Evolutionary conservation across 2,797 vertebrate genomes (phyloP).

Genomic region (Cirrhinus mrigala): DNA sequence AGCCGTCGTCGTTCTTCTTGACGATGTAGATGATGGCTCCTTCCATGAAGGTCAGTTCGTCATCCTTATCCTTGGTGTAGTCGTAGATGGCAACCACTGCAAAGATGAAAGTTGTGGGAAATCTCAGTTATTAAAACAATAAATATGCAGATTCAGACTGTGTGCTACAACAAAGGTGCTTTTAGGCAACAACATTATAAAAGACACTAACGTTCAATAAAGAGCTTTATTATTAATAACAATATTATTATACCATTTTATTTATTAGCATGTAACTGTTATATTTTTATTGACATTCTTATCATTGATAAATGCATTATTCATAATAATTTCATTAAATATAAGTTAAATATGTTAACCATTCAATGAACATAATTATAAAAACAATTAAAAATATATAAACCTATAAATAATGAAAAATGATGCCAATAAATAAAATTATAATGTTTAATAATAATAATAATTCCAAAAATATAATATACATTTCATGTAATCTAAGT

Average conservation of each 20-base stretch:
- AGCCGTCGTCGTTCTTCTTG: slow-evolving; percentile 99
- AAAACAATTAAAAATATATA: too few relatives aligned
- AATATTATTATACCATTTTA: background rate
- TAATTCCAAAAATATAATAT: too few relatives aligned
- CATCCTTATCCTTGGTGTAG: slow-evolving; percentile 93
- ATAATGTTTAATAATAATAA: too few relatives aligned
- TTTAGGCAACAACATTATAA: background rate
- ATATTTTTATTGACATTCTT: background rate
- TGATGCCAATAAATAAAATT: too few relatives aligned
- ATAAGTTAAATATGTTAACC: too few relatives aligned
- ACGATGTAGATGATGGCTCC: slow-evolving; percentile 97
- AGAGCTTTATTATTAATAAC: too few relatives aligned
- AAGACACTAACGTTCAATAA: background rate
- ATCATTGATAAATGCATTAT: background rate
- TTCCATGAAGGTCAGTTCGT: slow-evolving; percentile 94
- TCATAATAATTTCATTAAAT: background rate
- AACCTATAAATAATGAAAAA: too few relatives aligned
- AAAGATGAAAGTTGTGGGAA: background rate
- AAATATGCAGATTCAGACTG: too few relatives aligned
- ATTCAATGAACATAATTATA: too few relatives aligned
- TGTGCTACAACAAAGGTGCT: too few relatives aligned
- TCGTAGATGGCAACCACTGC: slow-evolving; percentile 98
- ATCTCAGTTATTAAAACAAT: slow-evolving; percentile 5
- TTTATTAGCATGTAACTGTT: background rate
- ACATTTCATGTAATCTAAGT: too few relatives aligned